Evolutionary conservation across 2,888 invertebrate genomes (phyloP), one percentile per base, ranked within the genome.

Genomic region (Entomobrya multifasciata): DNA sequence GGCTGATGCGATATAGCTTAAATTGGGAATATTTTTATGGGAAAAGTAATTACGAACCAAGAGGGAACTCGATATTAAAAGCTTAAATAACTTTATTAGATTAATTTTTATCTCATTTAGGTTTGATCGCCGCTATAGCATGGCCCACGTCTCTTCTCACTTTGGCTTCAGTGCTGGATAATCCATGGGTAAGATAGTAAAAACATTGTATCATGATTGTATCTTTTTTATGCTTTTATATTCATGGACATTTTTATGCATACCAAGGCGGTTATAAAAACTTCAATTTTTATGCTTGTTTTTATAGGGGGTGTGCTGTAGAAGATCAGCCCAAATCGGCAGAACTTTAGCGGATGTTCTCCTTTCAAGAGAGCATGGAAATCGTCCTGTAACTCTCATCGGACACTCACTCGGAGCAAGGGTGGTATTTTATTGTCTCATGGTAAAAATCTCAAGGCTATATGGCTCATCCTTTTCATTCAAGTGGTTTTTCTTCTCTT

Each of bases 391-490:
- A 30, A 94, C 95, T 0, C 92, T 95, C 72, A 93, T 95, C 86
- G 95, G 95, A 5, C 95, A 94, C 92, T 94, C 94, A 90, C 93
- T 95, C 15, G 95, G 95, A n/a, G 95, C 95, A 2, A 92, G 95
- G 84, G 95, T 95, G 52, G 94, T 95, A 88, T 95, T 94, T 92
- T 94, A 94, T 91, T 95, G 95, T 92, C 93, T 95, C 25, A 92
- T 94, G 90, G 94, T 94, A 90, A 83, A 79, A 77, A 60, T 49
- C 74, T 85, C 76, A 77, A 83, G 79, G 52, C 62, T 80, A 27
- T 30, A 22, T n/a, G 47, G 15, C 52, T 81, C 47, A 67, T 78
- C 82, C 76, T 44, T 47, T 17, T 30, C 55, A 25, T 25, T 70
- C 78, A 49, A 57, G 81, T 44, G 72, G 55, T 49, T 88, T 85